Conservation (phyloP, 1,140 invertebrate genomes). For the Hypothenemus hampei region DNA sequence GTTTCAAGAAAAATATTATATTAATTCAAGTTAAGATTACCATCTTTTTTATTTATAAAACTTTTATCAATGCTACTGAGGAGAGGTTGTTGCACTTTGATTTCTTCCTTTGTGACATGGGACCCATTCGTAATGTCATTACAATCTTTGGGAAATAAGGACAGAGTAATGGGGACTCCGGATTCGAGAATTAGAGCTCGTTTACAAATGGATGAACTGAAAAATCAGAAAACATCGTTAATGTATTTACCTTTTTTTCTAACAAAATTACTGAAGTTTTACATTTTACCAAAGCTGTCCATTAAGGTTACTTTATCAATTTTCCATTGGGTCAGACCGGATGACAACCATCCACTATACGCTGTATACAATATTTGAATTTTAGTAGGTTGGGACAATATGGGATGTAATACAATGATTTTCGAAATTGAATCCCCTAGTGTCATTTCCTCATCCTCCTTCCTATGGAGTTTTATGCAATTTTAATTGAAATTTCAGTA, state of each 20-base stretch:
- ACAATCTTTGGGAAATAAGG: constrained; percentile 72
- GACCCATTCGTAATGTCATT: constrained; percentile 41
- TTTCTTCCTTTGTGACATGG: constrained; percentile 29
- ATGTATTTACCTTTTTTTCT: background rate
- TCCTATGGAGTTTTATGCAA: too few relatives aligned
- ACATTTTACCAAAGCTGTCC: constrained; percentile 81
- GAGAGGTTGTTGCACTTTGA: constrained; percentile 27
- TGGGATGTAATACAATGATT: constrained; percentile 84
- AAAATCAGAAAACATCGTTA: constrained; percentile 31
- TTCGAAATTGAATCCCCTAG: constrained; percentile 66
- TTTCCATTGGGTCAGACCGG: constrained; percentile 69
- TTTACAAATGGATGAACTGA: constrained; percentile 72
- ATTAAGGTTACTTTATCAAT: constrained; percentile 78
- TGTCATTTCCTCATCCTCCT: constrained; percentile 72
- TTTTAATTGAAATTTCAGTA: constrained; percentile 13
- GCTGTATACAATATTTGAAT: constrained; percentile 78
- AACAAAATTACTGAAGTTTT: constrained; percentile 33
- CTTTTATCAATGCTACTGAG: constrained; percentile 20
- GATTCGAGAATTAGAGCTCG: constrained; percentile 69
- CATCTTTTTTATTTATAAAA: constrained; percentile 1
- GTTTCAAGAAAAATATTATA: too few relatives aligned
- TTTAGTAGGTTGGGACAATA: constrained; percentile 63
- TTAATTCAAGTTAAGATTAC: too few relatives aligned
- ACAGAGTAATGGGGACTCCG: constrained; percentile 63
- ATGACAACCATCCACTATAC: constrained; percentile 89